Percentiles rank a stretch among this genome's conserved stretches.
These are phyloP conservation scores for Gorsachius magnificus DNA, from an alignment of 2,797 vertebrate species.

Conservation along the genomic window DNA sequence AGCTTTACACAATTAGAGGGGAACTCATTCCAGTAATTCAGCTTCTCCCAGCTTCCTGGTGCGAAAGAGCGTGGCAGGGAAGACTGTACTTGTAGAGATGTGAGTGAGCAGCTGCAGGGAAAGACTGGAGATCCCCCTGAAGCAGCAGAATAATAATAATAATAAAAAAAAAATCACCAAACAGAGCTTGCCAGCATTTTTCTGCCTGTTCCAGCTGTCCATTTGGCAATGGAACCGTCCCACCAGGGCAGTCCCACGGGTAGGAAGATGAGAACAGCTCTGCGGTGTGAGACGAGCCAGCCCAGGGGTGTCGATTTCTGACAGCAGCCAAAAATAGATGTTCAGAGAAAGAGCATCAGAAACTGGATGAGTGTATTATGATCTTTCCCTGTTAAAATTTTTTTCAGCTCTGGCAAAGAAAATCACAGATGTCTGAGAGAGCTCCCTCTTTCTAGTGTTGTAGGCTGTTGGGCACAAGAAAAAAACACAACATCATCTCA, in stretches of 20 bases:
- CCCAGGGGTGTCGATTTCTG: neutral
- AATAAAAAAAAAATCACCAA: neutral
- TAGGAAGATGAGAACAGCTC: neutral
- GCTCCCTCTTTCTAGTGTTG: neutral
- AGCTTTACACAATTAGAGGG: neutral
- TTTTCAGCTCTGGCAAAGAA: neutral
- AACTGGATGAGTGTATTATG: neutral
- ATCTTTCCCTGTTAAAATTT: neutral
- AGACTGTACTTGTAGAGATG: neutral
- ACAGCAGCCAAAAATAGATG: neutral
- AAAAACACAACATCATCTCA: rapidly evolving
- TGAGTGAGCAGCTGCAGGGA: neutral
- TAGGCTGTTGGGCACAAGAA: neutral
- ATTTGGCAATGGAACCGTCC: rapidly evolving
- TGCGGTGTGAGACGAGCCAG: neutral
- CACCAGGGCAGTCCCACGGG: neutral
- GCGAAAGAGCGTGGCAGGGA: neutral
- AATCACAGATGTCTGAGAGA: neutral
- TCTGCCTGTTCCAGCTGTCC: neutral
- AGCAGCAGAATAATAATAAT: neutral
- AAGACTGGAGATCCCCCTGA: neutral
- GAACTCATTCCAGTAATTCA: neutral
- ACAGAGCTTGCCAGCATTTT: neutral
- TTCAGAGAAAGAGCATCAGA: neutral
- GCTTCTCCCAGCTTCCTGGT: neutral